Conservation (phyloP, 2,797 vertebrate species). For the Acanthopagrus latus region DNA sequence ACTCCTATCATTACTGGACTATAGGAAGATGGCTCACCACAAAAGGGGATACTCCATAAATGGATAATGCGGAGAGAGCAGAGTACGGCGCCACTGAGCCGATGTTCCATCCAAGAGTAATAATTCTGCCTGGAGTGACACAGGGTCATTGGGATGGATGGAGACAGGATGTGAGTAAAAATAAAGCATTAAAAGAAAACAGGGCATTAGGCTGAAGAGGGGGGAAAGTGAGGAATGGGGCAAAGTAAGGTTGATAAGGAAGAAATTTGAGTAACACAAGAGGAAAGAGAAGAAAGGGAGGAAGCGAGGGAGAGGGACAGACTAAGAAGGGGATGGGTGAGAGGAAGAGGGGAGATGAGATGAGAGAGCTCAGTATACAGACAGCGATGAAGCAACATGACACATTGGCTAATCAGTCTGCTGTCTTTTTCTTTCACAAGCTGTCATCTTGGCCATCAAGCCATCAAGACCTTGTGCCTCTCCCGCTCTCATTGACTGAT, state of each 20-base stretch:
- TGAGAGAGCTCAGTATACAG: constrained; percentile 46
- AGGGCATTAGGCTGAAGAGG: constrained; percentile 33
- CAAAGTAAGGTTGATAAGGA: constrained; percentile 43
- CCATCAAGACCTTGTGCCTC: constrained; percentile 69
- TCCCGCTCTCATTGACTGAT: constrained; percentile 75
- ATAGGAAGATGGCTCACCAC: constrained; percentile 80
- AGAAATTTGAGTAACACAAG: constrained; percentile 30
- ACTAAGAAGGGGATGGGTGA: constrained; percentile 21
- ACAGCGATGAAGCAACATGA: constrained; percentile 61
- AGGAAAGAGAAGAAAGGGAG: constrained; percentile 19
- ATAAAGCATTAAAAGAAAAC: constrained; percentile 71
- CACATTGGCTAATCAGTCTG: constrained; percentile 77
- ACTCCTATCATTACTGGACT: constrained; percentile 79
- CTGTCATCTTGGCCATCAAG: constrained; percentile 78
- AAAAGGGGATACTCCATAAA: constrained; percentile 82
- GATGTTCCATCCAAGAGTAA: constrained; percentile 76
- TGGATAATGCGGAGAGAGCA: constrained; percentile 80
- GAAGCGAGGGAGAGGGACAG: constrained; percentile 16
- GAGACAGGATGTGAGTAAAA: constrained; percentile 69
- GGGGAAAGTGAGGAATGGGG: constrained; percentile 14
- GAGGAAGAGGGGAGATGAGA: constrained; percentile 47
- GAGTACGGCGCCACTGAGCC: constrained; percentile 78
- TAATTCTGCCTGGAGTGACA: constrained; percentile 80
- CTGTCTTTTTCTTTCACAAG: constrained; percentile 76
- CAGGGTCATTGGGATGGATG: constrained; percentile 70